Conservation (phyloP, 2,888 invertebrate species). For the Sarcophaga carnaria region DNA sequence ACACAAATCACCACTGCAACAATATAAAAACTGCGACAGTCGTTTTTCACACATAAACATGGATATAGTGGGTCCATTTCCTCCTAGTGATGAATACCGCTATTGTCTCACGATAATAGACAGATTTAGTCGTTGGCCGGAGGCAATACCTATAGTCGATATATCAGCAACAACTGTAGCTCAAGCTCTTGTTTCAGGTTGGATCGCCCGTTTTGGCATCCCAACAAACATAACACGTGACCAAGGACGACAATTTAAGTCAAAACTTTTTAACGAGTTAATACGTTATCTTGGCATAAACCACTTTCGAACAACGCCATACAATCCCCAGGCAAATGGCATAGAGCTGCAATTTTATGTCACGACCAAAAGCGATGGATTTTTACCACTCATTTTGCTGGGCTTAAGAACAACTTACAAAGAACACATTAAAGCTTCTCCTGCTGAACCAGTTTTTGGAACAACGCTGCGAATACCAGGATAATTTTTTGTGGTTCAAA, state of each 20-base stretch:
- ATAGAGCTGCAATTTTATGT: constrained; percentile 61
- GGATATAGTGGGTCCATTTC: constrained; percentile 43
- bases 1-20: constrained; percentile 32
- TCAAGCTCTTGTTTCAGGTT: constrained; percentile 37
- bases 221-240: constrained; percentile 46
- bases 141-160: constrained; percentile 50
- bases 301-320: constrained; percentile 45
- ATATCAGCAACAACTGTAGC: constrained; percentile 55
- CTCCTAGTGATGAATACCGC: constrained; percentile 17
- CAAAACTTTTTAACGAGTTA: constrained; percentile 53
- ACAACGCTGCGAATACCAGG: constrained; percentile 72
- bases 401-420: constrained; percentile 8
- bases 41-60: constrained; percentile 52
- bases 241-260: constrained; percentile 61
- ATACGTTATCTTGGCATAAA: constrained; percentile 43
- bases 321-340: constrained; percentile 38
- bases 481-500: constrained; percentile 54
- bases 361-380: constrained; percentile 50
- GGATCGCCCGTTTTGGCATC: constrained; percentile 55
- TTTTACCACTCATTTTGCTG: constrained; percentile 54
- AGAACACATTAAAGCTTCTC: no score
- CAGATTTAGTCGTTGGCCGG: constrained; percentile 52
- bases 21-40: constrained; percentile 3
- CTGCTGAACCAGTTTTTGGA: constrained; percentile 43
- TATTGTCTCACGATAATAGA: constrained; percentile 59